Percentiles rank a stretch among this genome's conserved stretches.
Evolutionary conservation across 1,140 invertebrate genomes (phyloP).

Genomic region (Ceratosolen fusciceps): DNA sequence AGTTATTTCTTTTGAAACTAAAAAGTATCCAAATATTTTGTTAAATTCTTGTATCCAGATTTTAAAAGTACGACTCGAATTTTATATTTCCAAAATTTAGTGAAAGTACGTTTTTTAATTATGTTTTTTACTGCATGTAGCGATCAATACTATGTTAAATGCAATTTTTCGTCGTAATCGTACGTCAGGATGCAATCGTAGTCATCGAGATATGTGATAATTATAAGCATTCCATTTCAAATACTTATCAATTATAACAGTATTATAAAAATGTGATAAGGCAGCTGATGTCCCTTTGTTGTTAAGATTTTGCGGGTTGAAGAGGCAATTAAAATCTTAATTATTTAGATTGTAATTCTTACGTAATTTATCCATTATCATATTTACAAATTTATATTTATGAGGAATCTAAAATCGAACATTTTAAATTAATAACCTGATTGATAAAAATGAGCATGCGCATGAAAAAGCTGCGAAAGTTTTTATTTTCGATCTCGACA

Average conservation of each 20-base stretch:
- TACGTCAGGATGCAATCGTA: not conserved
- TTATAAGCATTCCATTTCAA: not conserved
- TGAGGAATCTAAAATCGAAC: too few relatives aligned
- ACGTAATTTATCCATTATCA: constrained; percentile 20
- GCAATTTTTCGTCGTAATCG: not conserved
- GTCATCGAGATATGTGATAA: not conserved
- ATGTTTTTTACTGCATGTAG: not conserved
- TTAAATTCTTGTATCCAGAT: constrained; percentile 40
- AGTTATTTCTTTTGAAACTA: not conserved
- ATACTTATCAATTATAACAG: not conserved
- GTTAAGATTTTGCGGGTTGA: not conserved
- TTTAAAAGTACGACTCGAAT: constrained; percentile 4
- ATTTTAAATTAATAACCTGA: too few relatives aligned
- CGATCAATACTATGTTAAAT: constrained; percentile 7
- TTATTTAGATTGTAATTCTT: constrained; percentile 9
- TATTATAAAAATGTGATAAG: constrained; percentile 12
- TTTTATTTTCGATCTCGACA: too few relatives aligned
- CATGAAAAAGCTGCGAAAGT: too few relatives aligned
- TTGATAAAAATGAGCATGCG: too few relatives aligned
- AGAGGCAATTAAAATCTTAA: constrained; percentile 6
- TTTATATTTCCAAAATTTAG: not conserved
- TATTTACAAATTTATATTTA: not conserved
- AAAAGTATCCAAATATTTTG: not conserved
- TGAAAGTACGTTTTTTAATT: not conserved
- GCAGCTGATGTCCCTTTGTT: constrained; percentile 20